These are phyloP conservation scores for Lateolabrax maculatus DNA, from an alignment of 2,797 vertebrate species.

Conservation along the genomic window DNA sequence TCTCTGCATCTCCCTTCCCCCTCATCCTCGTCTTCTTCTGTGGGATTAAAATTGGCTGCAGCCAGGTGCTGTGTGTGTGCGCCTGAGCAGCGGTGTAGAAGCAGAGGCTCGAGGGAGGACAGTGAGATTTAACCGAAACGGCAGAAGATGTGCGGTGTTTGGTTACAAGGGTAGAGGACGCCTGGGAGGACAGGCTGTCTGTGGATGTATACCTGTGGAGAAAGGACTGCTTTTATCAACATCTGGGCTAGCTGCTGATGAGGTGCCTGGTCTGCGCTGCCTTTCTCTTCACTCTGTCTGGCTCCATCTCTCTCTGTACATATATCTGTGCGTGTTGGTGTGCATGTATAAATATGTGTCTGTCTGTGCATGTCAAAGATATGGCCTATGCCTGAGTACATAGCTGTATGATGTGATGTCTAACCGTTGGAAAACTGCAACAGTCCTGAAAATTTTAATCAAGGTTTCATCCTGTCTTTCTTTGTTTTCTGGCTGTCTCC, in stretches of 20 bases:
- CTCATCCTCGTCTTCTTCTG: conserved; percentile 52
- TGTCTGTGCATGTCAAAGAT: conserved; percentile 51
- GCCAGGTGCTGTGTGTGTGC: conserved; percentile 47
- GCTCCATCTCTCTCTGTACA: conserved; percentile 32
- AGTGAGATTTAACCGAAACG: conserved; percentile 60
- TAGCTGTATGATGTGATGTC: conserved; percentile 38
- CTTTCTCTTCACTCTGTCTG: conserved; percentile 50
- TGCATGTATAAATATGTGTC: conserved; percentile 56
- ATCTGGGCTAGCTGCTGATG: conserved; percentile 66
- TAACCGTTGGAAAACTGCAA: conserved; percentile 28
- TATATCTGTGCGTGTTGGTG: conserved; percentile 36
- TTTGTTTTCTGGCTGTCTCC: conserved; percentile 59
- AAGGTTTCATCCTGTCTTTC: conserved; percentile 54
- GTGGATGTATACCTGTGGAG: conserved; percentile 70
- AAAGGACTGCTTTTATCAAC: conserved; percentile 55
- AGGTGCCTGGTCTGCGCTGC: conserved; percentile 74
- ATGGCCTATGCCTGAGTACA: conserved; percentile 42
- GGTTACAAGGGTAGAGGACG: conserved; percentile 80
- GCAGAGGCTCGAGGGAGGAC: conserved; percentile 60
- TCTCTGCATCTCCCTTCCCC: conserved; percentile 71
- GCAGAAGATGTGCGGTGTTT: conserved; percentile 70
- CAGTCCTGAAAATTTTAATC: conserved; percentile 34
- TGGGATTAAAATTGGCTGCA: conserved; percentile 75
- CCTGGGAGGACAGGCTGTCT: conserved; percentile 72
- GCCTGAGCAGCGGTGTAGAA: conserved; percentile 51